A percentile compares a stretch with the other conserved stretches of the same genome.
Conservation (phyloP, 2,888 invertebrate genomes). For the Labia minor region DNA sequence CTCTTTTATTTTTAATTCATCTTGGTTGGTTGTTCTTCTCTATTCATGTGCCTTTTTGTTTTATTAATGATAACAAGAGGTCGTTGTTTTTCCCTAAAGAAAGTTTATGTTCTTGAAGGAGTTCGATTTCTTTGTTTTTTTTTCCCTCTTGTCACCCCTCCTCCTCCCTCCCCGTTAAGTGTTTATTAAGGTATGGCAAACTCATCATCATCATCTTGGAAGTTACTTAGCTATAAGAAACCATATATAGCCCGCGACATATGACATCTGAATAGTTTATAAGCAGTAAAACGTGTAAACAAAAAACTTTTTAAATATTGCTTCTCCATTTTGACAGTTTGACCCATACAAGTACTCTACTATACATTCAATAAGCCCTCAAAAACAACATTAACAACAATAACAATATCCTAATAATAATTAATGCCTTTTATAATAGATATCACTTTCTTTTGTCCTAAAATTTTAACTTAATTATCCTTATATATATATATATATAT, state of each 20-base stretch:
- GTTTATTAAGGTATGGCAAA: conserved; percentile 13
- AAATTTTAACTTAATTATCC: no score
- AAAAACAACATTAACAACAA: neutral
- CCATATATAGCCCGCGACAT: neutral
- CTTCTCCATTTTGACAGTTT: conserved; percentile 3
- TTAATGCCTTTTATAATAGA: no score
- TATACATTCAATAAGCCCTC: no score
- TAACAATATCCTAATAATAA: neutral
- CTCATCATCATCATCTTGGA: conserved; percentile 13
- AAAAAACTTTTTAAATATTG: neutral
- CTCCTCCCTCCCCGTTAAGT: conserved; percentile 13
- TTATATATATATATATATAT: neutral
- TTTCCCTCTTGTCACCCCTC: no score
- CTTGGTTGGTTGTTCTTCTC: no score
- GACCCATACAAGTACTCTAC: neutral
- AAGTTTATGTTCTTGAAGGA: neutral
- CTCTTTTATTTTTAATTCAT: no score
- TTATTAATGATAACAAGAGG: conserved; percentile 7
- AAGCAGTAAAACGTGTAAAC: neutral
- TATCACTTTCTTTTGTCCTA: no score
- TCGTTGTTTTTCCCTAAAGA: neutral
- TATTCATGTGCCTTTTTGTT: neutral
- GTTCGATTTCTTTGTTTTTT: conserved; percentile 13
- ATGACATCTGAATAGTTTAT: conserved; percentile 13
- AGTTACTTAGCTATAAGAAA: conserved; percentile 1